Base-by-base conservation (phyloP, 53 echinoderm and acorn worm species). In the Crossaster papposus region DNA sequence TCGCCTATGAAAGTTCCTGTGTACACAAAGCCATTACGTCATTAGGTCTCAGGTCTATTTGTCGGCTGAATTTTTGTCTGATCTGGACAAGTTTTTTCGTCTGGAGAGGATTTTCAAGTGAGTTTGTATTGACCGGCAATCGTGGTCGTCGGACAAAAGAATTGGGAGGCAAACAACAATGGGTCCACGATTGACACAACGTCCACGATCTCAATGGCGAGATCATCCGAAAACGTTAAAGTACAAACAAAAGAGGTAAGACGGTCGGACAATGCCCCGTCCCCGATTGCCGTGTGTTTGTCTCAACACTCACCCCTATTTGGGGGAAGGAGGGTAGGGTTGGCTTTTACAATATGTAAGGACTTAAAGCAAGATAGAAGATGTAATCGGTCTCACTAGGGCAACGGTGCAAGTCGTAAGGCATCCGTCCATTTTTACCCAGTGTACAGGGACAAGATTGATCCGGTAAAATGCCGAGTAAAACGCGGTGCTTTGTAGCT, bases 331-430 rank as follows among this genome's bases (percentile, higher is more conserved):
- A 50, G 12, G 37, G 37, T 44, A 9, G 44, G 44, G 44, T 7
- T 44, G 44, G 44, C 44, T 44, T 9, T 44, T 38, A 38, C 38
- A 38, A 38, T 38, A 18, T n/a, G 51, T 78, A 51, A 55, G 29
- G 15, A 22, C 58, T 62, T 44, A 44, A 54, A 4, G 51, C 32
- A 55, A 54, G 58, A 62, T 80, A 14, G 23, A 80, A 55, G 58
- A 30, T 32, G 11, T 31, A 64, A 30, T 81, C 81, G 2, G 2
- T 62, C 32, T 34, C 32, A 54, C 81, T 20, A 20, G n/a, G 74
- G 81, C 32, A 58, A 81, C 81, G 81, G 81, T 14, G 15, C 1
- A 31, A 58, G 82, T 82, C 70, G 70, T 30, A n/a, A 65, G 82
- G 82, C 51, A 82, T 82, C 37, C 82, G 37, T 37, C 36, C 50